Evolutionary conservation across 2,113 vertebrate species (phyloP).

Genomic region (Protobothrops mucrosquamatus): DNA sequence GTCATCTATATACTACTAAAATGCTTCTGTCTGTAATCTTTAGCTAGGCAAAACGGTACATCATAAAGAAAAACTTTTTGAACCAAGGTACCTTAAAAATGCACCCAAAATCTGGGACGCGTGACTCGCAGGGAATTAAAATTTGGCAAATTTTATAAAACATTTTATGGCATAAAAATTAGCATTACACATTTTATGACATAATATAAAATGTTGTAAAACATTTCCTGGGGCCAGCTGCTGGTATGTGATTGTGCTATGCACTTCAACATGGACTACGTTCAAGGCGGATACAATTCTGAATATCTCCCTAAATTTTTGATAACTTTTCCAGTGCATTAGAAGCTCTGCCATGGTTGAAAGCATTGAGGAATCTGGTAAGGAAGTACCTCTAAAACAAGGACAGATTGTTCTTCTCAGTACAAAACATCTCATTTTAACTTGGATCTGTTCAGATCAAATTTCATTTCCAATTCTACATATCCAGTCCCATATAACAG

Average conservation of each 20-base stretch:
- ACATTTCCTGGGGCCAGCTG: neutral
- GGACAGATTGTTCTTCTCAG: neutral
- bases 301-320: neutral
- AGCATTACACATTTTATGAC: neutral
- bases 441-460: neutral
- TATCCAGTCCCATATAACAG: neutral
- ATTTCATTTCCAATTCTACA: neutral
- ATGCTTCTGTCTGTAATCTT: neutral
- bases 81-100: neutral
- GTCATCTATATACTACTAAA: neutral
- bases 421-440: neutral
- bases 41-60: neutral
- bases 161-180: neutral
- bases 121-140: neutral
- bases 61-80: neutral
- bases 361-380: neutral
- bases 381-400: neutral
- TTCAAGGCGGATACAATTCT: neutral
- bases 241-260: neutral
- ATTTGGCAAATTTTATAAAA: neutral
- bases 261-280: neutral
- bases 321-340: neutral
- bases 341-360: neutral
- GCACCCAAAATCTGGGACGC: neutral
- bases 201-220: neutral